Base-by-base conservation (phyloP, 2,888 invertebrate species). In the Choristoneura rosaceana region DNA sequence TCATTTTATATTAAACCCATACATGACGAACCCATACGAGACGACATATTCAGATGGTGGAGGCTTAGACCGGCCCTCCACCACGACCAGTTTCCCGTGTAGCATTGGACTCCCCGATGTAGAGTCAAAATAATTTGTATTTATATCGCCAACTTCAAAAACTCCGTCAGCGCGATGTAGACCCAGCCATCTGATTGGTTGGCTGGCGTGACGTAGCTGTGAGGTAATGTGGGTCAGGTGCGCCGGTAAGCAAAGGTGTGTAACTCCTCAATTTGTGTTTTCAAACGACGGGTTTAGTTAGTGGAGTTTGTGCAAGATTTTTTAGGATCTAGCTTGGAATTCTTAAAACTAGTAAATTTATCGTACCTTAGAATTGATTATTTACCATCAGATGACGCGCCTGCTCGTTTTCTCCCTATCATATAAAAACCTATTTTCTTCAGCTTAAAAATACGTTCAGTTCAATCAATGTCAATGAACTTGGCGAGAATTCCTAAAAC, bases 1-100 rank as follows among this genome's bases (percentile, higher is more conserved):
- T 69, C 66, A 69, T 71, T 76, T 74, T 76, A 74, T 70, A 74
- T 71, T 71, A 67, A 75, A 76, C 75, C 71, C 73, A 76, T 74
- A 74, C 70, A 73, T 81, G 73, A 63, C 73, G 73, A 55, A 67
- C 52, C 55, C 58, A 12, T 73, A 33, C 75, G 59, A 79, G 81
- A 80, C 81, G 84, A 81, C 83, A 84, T 84, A 87, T 84, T 83
- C 82, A 84, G 85, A 84, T 83, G 82, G 81, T 83, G 81, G 80
- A 79, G 83, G 77, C 76, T 86, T 82, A 81, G 75, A 74, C 84
- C 84, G 87, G 82, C 83, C 82, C 86, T 81, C 81, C 82, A 82
- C 82, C 76, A 74, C 71, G 60, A 86, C 91, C 90, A 84, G 86
- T 81, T 81, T 75, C 83, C 90, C 87, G 80, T 80, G 90, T 89